Evolutionary conservation across 2,797 vertebrate genomes (phyloP).

Genomic region (Holocentrus rufus): DNA sequence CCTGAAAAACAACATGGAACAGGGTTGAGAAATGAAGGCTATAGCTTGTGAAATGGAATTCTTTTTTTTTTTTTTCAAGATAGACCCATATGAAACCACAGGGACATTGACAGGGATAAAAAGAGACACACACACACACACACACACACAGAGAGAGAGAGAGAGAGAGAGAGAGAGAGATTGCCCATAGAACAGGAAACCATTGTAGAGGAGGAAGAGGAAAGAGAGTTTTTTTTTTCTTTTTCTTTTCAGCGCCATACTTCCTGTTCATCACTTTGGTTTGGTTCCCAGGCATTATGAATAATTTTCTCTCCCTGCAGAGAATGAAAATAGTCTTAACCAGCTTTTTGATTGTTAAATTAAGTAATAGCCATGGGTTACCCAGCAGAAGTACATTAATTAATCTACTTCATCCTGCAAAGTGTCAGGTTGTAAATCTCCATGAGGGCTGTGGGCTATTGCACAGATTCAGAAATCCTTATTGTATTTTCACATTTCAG

Average conservation of each 20-base stretch:
- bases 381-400: conserved; percentile 3
- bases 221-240: too few relatives aligned
- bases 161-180: conserved; percentile 28
- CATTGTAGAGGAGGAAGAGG: conserved; percentile 56
- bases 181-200: conserved; percentile 55
- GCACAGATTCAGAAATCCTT: background rate
- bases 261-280: conserved; percentile 70
- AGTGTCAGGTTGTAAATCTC: background rate
- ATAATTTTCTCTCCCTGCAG: conserved; percentile 32
- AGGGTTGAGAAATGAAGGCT: too few relatives aligned
- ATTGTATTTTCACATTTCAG: background rate
- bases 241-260: conserved; percentile 36
- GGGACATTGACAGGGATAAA: background rate
- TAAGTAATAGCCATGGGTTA: conserved; percentile 9
- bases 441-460: background rate
- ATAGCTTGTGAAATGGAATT: too few relatives aligned
- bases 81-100: background rate
- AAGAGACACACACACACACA: background rate
- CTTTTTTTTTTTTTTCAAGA: too few relatives aligned
- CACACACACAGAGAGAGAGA: conserved; percentile 19
- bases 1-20: too few relatives aligned
- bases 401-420: background rate
- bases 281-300: conserved; percentile 48
- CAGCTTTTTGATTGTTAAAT: conserved; percentile 17
- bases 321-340: conserved; percentile 3